Conservation (phyloP, 2,113 vertebrate genomes). For the Hippolais icterina region DNA sequence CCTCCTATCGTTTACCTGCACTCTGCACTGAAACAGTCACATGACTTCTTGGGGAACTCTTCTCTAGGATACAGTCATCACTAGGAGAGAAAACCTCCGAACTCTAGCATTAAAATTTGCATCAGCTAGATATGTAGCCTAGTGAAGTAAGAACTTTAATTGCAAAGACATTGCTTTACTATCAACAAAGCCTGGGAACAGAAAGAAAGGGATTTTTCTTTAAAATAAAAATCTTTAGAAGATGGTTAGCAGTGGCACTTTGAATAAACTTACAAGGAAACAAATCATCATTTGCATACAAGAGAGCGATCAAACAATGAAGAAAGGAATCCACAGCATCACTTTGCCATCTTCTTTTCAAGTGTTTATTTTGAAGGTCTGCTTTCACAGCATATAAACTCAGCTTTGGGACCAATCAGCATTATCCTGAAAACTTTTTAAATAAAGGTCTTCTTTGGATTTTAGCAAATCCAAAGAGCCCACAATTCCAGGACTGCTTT, state of each 20-base stretch:
- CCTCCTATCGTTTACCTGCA: neutral
- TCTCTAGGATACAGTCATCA: accelerated
- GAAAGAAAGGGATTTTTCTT: neutral
- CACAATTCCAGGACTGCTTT: neutral
- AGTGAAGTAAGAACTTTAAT: neutral
- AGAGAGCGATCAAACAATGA: neutral
- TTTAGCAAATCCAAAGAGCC: neutral
- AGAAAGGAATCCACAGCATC: neutral
- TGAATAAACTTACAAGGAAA: neutral
- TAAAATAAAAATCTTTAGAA: neutral
- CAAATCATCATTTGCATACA: neutral
- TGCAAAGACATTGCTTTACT: neutral
- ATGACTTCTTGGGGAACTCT: neutral
- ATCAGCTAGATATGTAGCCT: neutral
- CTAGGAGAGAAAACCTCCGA: neutral
- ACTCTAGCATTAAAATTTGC: neutral
- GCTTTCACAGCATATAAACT: neutral
- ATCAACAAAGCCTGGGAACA: neutral
- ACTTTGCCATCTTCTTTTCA: neutral
- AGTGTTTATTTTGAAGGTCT: neutral
- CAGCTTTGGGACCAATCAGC: neutral
- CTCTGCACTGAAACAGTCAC: neutral
- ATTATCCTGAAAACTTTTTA: neutral
- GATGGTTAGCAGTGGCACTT: neutral
- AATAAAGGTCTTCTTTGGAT: neutral